phyloP scores from a whole-genome alignment of 2,797 vertebrate genomes.

The Artibeus jamaicensis region DNA sequence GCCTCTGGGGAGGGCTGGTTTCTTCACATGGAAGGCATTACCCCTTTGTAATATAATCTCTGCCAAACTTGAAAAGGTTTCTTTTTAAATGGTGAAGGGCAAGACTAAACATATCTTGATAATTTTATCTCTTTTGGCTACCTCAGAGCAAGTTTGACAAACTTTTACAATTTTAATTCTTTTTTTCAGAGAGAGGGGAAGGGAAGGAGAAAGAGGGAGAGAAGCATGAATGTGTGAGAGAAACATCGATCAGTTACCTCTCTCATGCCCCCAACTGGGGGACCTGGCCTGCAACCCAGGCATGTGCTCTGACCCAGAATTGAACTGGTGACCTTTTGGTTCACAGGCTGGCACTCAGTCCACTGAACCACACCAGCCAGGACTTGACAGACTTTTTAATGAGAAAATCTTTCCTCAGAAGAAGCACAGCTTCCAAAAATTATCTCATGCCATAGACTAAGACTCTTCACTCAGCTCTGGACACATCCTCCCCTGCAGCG shows the following conservation, averaged over 20 bases:
- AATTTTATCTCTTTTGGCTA: conserved; percentile 55
- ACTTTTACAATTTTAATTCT: background rate
- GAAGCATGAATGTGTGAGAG: background rate
- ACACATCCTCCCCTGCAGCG: background rate
- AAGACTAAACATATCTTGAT: conserved; percentile 59
- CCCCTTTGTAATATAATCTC: background rate
- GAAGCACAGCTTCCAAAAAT: background rate
- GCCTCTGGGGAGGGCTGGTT: background rate
- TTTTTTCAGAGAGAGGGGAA: too few species aligned
- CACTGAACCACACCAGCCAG: background rate
- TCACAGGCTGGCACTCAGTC: background rate
- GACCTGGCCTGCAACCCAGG: background rate
- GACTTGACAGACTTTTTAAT: conserved; percentile 29
- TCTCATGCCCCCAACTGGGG: too few species aligned
- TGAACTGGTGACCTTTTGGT: background rate
- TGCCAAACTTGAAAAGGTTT: conserved; percentile 54
- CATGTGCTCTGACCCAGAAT: background rate
- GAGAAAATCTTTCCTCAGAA: conserved; percentile 40
- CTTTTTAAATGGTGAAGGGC: conserved; percentile 32
- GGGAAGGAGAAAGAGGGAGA: background rate
- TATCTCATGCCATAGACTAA: background rate
- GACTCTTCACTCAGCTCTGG: background rate
- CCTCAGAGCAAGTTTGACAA: background rate
- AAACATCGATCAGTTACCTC: background rate
- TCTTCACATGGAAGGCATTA: conserved; percentile 18